These are phyloP conservation scores for Poeciliopsis prolifica DNA, from an alignment of 2,113 vertebrate genomes.

Conservation along the genomic window DNA sequence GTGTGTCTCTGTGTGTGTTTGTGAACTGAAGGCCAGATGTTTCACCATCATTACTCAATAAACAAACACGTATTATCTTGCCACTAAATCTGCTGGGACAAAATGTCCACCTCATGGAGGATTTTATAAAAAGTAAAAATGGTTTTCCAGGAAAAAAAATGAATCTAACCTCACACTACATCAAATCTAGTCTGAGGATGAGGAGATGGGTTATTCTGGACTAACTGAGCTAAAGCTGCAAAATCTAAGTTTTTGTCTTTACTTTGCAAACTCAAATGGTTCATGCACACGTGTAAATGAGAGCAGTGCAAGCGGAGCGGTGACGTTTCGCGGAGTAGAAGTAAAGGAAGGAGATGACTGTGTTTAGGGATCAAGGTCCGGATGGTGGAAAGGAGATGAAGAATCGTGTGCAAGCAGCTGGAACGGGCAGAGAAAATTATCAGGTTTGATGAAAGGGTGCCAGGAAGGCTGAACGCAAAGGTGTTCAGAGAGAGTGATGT, in stretches of 20 bases:
- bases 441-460: too few relatives aligned
- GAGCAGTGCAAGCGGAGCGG: too few relatives aligned
- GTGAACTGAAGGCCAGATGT: conserved; percentile 29
- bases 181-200: not conserved
- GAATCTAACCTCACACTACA: conserved; percentile 4
- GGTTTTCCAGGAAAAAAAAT: not conserved
- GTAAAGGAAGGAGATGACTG: too few relatives aligned
- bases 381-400: too few relatives aligned
- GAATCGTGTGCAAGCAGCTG: too few relatives aligned
- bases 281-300: too few relatives aligned
- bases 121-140: conserved; percentile 5
- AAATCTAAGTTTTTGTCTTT: not conserved
- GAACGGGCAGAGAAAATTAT: too few relatives aligned
- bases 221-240: not conserved
- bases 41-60: conserved; percentile 22
- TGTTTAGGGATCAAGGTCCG: too few relatives aligned
- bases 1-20: conserved; percentile 13
- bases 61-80: conserved; percentile 13
- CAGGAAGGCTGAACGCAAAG: too few relatives aligned
- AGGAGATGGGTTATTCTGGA: not conserved
- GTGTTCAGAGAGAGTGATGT: too few relatives aligned
- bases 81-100: conserved; percentile 15
- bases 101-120: conserved; percentile 7
- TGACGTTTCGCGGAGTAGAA: too few relatives aligned
- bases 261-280: too few relatives aligned